Evolutionary conservation across 1,140 invertebrate species (phyloP), one percentile per base, ranked within the genome.

Genomic region (Gryon sp.): DNA sequence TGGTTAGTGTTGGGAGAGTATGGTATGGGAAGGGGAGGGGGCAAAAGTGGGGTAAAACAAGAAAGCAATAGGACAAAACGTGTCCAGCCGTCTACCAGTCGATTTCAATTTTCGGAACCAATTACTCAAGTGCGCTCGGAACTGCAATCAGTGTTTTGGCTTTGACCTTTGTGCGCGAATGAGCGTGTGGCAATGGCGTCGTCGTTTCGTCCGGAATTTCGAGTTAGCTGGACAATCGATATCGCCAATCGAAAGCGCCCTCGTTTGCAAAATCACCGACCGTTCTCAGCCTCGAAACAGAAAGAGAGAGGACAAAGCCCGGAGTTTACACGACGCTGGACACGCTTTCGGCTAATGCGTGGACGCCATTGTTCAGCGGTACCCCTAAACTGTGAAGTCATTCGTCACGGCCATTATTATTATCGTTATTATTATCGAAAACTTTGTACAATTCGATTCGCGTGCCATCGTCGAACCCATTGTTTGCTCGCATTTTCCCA

Each of bases 61-160:
- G 76, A 78, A 74, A 70, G 63, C 69, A 73, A 63, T 59, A 60
- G 65, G 48, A 59, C 52, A 15, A 63, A 78, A 78, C 63, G 65
- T n/a, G n/a, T 78, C 62, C 63, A 57, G 57, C 76, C 53, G 50
- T 72, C 66, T 60, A 43, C 19, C 38, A 78, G 62, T 69, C 55
- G 76, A 65, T 74, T 78, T 78, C 76, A 70, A 78, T 78, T 78
- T 78, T 74, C 69, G 69, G 34, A 59, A 65, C 63, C 69, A 78
- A 78, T 78, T 78, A 78, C 76, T 78, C 52, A 65, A 78, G 69
- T 70, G 62, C 55, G 36, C 63, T 32, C 45, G 46, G 18, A 60
- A 12, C 60, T 53, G 59, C 76, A 78, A 78, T 78, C 76, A 70
- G 63, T 74, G 59, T 78, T 74, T 74, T 65, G 63, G 63, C 68